Conservation (phyloP, 2,113 vertebrate genomes). For the Dolichotis patagonum region DNA sequence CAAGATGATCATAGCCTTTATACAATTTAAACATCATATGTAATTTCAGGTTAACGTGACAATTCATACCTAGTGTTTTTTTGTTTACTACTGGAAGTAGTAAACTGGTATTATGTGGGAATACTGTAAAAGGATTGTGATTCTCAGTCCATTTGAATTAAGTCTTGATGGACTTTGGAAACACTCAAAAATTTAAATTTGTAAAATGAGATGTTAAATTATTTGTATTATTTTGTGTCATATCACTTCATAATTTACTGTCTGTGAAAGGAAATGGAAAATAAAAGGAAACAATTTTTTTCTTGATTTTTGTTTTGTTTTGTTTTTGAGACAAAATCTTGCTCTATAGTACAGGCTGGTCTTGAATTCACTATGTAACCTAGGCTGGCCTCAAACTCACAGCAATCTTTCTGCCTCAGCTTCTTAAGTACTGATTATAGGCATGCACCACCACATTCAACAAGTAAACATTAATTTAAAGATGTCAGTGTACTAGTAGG, state of each 20-base stretch:
- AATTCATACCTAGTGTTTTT: background rate
- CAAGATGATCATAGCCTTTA: background rate
- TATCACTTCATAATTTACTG: background rate
- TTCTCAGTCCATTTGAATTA: background rate
- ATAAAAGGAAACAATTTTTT: background rate
- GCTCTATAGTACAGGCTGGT: background rate
- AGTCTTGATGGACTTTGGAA: background rate
- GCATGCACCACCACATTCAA: background rate
- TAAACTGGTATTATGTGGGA: background rate
- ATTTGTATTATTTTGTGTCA: background rate
- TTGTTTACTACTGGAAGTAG: background rate
- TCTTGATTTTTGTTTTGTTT: too few species aligned
- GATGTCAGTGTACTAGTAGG: background rate
- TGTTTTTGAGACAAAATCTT: background rate
- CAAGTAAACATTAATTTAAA: background rate
- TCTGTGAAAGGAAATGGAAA: conserved; percentile 5
- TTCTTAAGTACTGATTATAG: background rate
- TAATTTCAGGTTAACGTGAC: background rate
- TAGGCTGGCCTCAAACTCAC: background rate
- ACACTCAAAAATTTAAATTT: conserved; percentile 19
- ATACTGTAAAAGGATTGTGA: background rate
- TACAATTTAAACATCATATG: background rate
- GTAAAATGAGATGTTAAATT: background rate
- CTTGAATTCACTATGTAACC: background rate
- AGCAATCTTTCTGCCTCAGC: background rate